A percentile compares a stretch with the other conserved stretches of the same genome.
These are phyloP conservation scores for Rhysida immarginata DNA, from an alignment of 1,140 invertebrate species.

Conservation along the genomic window DNA sequence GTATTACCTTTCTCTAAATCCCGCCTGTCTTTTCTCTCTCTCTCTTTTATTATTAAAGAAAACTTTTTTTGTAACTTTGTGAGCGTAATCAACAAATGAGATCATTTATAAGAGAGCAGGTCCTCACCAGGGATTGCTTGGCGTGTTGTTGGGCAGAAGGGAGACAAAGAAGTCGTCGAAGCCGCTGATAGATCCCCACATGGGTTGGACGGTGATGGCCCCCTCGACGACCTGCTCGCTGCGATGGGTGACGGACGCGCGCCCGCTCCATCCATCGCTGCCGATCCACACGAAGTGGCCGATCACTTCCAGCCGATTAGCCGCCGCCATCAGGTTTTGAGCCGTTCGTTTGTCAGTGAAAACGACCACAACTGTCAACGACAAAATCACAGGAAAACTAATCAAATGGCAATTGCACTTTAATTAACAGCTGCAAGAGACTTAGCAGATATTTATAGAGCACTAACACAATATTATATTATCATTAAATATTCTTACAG, in stretches of 20 bases:
- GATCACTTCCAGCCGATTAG: constrained; percentile 24
- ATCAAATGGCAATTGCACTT: background rate
- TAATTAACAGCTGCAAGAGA: background rate
- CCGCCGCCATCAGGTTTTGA: constrained; percentile 32
- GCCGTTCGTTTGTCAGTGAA: constrained; percentile 38
- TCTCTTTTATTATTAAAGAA: no score
- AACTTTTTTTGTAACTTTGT: no score
- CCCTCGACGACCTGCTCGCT: constrained; percentile 33
- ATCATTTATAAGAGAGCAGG: no score
- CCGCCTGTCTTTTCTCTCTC: no score
- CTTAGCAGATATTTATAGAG: no score
- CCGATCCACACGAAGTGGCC: constrained; percentile 37
- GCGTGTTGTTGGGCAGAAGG: constrained; percentile 25
- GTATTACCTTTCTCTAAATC: no score
- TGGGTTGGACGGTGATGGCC: constrained; percentile 38
- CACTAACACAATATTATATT: no score
- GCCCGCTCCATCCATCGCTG: constrained; percentile 37
- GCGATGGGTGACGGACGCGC: constrained; percentile 23
- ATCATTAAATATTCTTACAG: no score
- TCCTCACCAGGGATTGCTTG: constrained; percentile 32
- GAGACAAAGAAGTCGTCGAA: constrained; percentile 38
- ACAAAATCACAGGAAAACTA: constrained; percentile 7
- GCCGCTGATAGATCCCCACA: constrained; percentile 30
- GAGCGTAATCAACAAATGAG: no score
- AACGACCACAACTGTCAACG: constrained; percentile 35